These are phyloP conservation scores for Rhagium mordax DNA, from an alignment of 2,888 invertebrate species.

Conservation along the genomic window DNA sequence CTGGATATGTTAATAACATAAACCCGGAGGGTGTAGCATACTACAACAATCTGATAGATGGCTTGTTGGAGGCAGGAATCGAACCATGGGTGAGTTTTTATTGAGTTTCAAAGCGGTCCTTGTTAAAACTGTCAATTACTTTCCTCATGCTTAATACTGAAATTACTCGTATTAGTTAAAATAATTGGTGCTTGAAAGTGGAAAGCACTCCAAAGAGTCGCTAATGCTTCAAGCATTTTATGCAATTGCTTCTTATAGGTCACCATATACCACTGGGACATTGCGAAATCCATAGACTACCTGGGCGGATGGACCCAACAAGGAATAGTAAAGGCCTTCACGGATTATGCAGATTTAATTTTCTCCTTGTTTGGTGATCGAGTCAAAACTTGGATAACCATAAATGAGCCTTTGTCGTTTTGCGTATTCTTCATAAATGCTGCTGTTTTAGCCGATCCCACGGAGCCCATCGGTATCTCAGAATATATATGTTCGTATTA, in stretches of 20 bases:
- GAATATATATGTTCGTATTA: conserved; percentile 4
- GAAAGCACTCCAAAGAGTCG: too few relatives aligned
- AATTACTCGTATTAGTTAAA: too few relatives aligned
- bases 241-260: conserved; percentile 66
- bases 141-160: too few relatives aligned
- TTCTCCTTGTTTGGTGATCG: conserved; percentile 4
- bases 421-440: not conserved
- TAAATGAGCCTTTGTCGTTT: not conserved
- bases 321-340: not conserved
- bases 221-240: too few relatives aligned
- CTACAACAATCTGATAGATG: conserved; percentile 83
- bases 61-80: conserved; percentile 73
- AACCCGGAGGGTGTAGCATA: conserved; percentile 82
- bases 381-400: conserved; percentile 8
- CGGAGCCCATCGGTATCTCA: not conserved
- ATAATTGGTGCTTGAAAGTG: too few relatives aligned
- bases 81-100: conserved; percentile 73
- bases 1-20: conserved; percentile 76
- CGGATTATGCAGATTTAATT: not conserved
- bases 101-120: too few relatives aligned
- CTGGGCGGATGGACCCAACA: conserved; percentile 77
- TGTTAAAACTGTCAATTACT: not conserved
- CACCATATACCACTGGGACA: conserved; percentile 74
- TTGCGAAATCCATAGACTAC: conserved; percentile 62
- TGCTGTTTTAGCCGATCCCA: not conserved